Conservation (phyloP, 2,113 vertebrate species). For the Silurus glanis region DNA sequence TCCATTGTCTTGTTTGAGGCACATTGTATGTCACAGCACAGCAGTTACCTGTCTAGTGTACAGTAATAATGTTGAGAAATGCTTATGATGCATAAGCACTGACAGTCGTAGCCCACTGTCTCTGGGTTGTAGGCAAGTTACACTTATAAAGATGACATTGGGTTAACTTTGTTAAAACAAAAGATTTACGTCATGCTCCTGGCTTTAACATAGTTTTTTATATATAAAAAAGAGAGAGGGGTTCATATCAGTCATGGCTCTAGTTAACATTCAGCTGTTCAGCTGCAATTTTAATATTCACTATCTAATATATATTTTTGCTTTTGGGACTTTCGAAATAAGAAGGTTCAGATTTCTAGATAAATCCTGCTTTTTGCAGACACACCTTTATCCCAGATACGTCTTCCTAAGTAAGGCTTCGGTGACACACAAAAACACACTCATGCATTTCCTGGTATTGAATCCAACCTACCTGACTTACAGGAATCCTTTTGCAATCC, state of each 20-base stretch:
- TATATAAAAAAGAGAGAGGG: not conserved
- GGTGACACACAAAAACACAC: constrained; percentile 57
- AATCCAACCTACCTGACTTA: constrained; percentile 50
- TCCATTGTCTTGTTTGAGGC: constrained; percentile 30
- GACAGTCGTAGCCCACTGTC: not conserved
- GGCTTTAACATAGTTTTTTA: not conserved
- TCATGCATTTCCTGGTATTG: constrained; percentile 48
- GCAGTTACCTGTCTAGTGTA: constrained; percentile 1
- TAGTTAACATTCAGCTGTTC: not conserved
- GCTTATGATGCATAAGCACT: not conserved
- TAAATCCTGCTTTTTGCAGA: constrained; percentile 16
- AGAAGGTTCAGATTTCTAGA: constrained; percentile 8
- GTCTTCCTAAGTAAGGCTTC: constrained; percentile 69
- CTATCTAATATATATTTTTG: not conserved
- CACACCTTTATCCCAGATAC: constrained; percentile 58
- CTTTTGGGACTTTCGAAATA: not conserved
- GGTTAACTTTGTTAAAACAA: not conserved
- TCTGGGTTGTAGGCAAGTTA: not conserved
- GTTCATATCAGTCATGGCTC: not conserved
- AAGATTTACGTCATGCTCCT: not conserved
- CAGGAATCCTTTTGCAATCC: constrained; percentile 55
- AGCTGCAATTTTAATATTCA: not conserved
- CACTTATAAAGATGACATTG: too few species aligned
- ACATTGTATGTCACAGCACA: constrained; percentile 9
- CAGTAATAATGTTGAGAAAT: not conserved